Evolutionary conservation across 1,140 invertebrate species (phyloP).

Genomic region (Ditylenchus dipsaci): DNA sequence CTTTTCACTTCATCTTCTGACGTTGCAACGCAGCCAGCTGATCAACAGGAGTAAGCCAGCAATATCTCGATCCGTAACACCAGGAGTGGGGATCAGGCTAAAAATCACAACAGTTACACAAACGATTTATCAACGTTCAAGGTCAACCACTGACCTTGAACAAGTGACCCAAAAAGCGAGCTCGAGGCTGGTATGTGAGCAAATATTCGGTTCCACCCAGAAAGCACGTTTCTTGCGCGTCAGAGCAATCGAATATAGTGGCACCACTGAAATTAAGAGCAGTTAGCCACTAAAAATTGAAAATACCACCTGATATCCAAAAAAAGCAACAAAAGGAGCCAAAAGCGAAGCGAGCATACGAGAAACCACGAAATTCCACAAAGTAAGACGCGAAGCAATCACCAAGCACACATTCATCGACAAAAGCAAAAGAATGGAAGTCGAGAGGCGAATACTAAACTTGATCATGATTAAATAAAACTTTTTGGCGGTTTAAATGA

Average conservation of each 20-base stretch:
- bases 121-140: no score
- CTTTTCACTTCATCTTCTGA: not conserved
- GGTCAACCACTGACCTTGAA: no score
- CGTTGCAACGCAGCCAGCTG: not conserved
- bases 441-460: not conserved
- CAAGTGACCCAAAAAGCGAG: constrained; percentile 4
- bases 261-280: constrained; percentile 1
- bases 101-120: not conserved
- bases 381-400: not conserved
- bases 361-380: not conserved
- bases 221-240: constrained; percentile 5
- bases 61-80: not conserved
- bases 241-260: constrained; percentile 1
- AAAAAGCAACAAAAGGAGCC: not conserved
- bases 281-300: no score
- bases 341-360: constrained; percentile 8
- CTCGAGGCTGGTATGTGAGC: constrained; percentile 12
- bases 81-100: not conserved
- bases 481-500: not conserved
- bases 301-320: constrained; percentile 2
- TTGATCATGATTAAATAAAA: not conserved
- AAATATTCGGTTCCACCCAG: constrained; percentile 9
- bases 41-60: not conserved
- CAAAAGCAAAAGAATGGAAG: not conserved
- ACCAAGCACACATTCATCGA: not conserved